Percentiles rank a stretch among this genome's conserved stretches.
Evolutionary conservation across 2,113 vertebrate species (phyloP).

Genomic region (Hippocampus abdominalis): DNA sequence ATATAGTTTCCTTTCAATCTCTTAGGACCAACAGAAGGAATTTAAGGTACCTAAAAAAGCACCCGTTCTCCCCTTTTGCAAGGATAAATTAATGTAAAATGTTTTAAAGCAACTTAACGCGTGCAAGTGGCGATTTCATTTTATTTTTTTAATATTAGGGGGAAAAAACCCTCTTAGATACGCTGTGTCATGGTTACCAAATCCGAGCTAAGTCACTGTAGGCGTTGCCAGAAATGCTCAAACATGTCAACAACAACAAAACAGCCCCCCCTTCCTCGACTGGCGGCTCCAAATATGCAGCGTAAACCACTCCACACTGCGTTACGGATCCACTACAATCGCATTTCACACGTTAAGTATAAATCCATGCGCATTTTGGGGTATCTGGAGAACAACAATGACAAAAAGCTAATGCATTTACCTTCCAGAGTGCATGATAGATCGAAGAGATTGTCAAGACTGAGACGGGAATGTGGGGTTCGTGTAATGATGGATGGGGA

Average conservation of each 20-base stretch:
- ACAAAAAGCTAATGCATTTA: slow-evolving; percentile 24
- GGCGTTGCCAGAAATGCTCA: not conserved
- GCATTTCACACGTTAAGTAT: not conserved
- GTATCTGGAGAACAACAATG: not conserved
- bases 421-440: slow-evolving; percentile 49
- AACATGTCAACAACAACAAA: not conserved
- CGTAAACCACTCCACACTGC: not conserved
- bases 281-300: not conserved
- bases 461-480: slow-evolving; percentile 9
- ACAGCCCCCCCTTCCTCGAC: not conserved
- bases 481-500: not conserved
- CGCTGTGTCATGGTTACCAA: slow-evolving; percentile 3
- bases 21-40: too few relatives aligned
- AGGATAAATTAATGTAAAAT: not conserved
- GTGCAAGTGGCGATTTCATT: not conserved
- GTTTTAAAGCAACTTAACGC: not conserved
- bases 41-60: not conserved
- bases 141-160: not conserved
- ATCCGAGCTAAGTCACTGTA: slow-evolving; percentile 6
- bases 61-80: not conserved
- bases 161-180: not conserved
- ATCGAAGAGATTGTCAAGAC: slow-evolving; percentile 19
- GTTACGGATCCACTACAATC: not conserved
- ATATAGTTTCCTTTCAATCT: too few relatives aligned
- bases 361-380: not conserved